These are phyloP conservation scores for Adoxophyes honmai DNA, from an alignment of 1,140 invertebrate genomes.

Conservation along the genomic window DNA sequence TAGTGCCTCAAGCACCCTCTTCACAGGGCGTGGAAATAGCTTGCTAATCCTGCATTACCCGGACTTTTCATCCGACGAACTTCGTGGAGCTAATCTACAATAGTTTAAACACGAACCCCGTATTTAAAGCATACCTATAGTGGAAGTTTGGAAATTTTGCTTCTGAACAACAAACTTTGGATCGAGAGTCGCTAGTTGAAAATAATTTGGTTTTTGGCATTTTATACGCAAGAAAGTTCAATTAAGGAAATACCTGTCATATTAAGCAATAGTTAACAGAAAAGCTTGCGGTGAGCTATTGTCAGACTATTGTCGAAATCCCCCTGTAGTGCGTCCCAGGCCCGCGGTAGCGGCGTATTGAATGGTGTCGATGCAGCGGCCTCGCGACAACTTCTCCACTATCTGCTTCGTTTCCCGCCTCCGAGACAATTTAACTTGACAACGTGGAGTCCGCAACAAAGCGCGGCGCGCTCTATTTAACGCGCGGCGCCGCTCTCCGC, in stretches of 20 bases:
- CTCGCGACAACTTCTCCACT: conserved; percentile 63
- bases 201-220: too few relatives aligned
- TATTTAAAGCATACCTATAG: too few relatives aligned
- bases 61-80: neutral
- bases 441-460: conserved; percentile 61
- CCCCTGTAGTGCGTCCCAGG: conserved; percentile 8
- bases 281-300: too few relatives aligned
- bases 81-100: neutral
- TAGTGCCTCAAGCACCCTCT: neutral
- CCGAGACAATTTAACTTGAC: conserved; percentile 72
- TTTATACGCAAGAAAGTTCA: too few relatives aligned
- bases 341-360: conserved; percentile 34
- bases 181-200: too few relatives aligned
- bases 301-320: conserved; percentile 7
- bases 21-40: neutral
- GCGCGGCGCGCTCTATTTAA: conserved; percentile 60
- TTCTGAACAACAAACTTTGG: too few relatives aligned
- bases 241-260: too few relatives aligned
- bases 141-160: too few relatives aligned
- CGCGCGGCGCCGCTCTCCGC: conserved; percentile 30
- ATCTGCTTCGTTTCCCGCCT: conserved; percentile 69
- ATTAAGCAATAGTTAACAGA: too few relatives aligned
- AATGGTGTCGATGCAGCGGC: conserved; percentile 57
- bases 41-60: neutral
- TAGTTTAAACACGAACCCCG: too few relatives aligned